Conservation (phyloP, 1,140 invertebrate genomes). For the Zaprionus gabonicus region DNA sequence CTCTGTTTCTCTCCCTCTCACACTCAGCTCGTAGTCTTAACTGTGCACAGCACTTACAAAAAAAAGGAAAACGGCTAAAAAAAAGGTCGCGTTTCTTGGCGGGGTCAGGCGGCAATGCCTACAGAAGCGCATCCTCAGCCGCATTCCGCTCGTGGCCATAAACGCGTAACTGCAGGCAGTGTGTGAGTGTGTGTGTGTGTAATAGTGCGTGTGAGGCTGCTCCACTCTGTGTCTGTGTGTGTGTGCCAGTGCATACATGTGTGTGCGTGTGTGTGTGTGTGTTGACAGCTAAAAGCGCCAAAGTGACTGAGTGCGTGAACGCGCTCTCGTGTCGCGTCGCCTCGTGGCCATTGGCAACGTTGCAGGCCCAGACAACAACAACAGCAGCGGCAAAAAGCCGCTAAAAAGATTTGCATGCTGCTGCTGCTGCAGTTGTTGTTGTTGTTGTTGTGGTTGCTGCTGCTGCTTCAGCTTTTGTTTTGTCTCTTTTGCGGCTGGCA, state of each 20-base stretch:
- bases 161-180: neutral
- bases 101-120: neutral
- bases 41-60: neutral
- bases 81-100: neutral
- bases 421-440: constrained; percentile 35
- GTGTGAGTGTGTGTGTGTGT: no score
- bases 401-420: constrained; percentile 76
- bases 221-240: neutral
- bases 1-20: neutral
- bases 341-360: constrained; percentile 30
- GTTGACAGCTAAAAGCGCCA: constrained; percentile 74
- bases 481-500: constrained; percentile 22
- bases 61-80: neutral
- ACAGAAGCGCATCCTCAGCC: neutral
- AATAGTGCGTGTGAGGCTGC: no score
- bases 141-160: neutral
- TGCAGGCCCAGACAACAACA: constrained; percentile 27
- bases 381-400: constrained; percentile 56
- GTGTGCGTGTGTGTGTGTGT: constrained; percentile 35
- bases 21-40: neutral
- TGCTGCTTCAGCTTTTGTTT: constrained; percentile 13
- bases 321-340: constrained; percentile 20
- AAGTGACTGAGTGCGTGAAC: constrained; percentile 74
- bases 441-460: neutral
- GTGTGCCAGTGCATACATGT: constrained; percentile 14